phyloP scores from a whole-genome alignment of 2,113 vertebrate genomes.

The Coturnix japonica region DNA sequence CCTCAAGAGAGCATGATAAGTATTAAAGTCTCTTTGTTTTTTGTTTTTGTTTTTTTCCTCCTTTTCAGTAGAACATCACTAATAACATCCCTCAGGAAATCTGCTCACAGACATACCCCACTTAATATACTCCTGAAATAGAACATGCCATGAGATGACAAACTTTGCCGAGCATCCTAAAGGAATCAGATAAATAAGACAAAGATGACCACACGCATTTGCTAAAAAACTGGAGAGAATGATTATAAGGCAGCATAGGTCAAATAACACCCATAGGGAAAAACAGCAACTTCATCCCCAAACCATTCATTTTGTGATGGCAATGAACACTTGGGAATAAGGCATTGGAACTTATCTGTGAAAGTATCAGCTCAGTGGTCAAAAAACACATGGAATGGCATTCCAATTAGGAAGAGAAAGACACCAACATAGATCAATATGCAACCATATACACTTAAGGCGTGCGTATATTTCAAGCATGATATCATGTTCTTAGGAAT shows the following conservation, averaged over 20 bases:
- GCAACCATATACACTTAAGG: neutral
- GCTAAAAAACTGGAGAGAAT: neutral
- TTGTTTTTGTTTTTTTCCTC: neutral
- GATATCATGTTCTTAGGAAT: neutral
- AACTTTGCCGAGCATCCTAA: neutral
- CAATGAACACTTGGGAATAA: neutral
- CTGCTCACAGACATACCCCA: neutral
- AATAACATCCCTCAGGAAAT: neutral
- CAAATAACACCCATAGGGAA: neutral
- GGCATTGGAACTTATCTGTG: neutral
- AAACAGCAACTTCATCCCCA: neutral
- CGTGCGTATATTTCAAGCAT: neutral
- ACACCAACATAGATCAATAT: neutral
- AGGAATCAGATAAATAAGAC: neutral
- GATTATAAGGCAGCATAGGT: neutral
- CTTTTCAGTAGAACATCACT: neutral
- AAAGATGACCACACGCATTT: neutral
- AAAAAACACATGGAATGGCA: neutral
- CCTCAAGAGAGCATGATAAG: neutral
- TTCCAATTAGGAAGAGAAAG: neutral
- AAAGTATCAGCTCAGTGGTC: neutral
- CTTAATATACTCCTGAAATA: neutral
- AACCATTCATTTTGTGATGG: neutral
- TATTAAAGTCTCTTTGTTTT: neutral
- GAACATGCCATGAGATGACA: accelerated